Evolutionary conservation across 2,113 vertebrate genomes (phyloP), one percentile per base, ranked within the genome.

Genomic region (Passer montanus): DNA sequence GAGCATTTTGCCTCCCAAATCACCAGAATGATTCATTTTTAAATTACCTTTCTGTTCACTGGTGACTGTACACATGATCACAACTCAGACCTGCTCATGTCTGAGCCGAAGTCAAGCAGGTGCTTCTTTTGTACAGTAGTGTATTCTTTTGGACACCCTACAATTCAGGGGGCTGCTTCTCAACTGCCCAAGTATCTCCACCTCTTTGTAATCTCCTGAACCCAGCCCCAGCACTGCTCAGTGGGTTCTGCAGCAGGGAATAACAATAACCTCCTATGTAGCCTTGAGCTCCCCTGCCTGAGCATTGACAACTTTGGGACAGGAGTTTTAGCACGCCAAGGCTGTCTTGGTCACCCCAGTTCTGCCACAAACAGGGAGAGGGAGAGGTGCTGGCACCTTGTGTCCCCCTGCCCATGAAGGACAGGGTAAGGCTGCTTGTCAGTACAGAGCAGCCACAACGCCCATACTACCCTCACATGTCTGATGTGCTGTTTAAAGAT

Each of bases 401-500:
- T 10, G 8, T 28, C 19, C 52, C 80, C 21, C 44, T 83, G 37
- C 22, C n/a, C 46, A 37, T 4, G 18, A 84, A 43, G 68, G 15
- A 16, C 43, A 31, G 16, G 22, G n/a, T 58, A 46, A 67, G 10
- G 16, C 43, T n/a, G 19, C 15, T 49, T 6, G 11, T 56, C 28
- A 39, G 41, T 43, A 53, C 13, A n/a, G 7, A 79, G 37, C 37
- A 50, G 59, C 10, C 41, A 23, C 41, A 23, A n/a, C 21, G 70
- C 10, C 47, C 31, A 59, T 1, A 0, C 62, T 9, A 63, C 7
- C 18, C 16, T 8, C 28, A 8, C 0, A 1, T 1, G 8, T 62
- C 76, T 68, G 35, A 62, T 31, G 28, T 58, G 11, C 13, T 30
- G 8, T 31, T 82, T 22, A 41, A 64, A 84, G 33, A 70, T 72